Evolutionary conservation across 1,140 invertebrate genomes (phyloP), one percentile per base, ranked within the genome.

Genomic region (Brachionus angularis): DNA sequence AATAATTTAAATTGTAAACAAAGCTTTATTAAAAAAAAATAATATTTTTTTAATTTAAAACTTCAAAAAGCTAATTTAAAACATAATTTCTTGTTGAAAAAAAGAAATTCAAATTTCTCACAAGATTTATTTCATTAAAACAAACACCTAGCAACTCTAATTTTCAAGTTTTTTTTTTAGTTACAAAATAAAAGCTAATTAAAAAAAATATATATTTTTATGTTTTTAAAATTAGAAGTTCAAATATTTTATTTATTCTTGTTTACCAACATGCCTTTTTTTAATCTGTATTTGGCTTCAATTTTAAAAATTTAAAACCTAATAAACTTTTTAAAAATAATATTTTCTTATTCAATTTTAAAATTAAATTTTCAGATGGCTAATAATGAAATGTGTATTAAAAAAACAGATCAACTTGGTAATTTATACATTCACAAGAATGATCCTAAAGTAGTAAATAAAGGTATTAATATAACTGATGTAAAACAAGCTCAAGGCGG

Each of bases 351-450:
- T 53, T 27, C 12, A n/a, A n/a, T 53, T 8, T 29, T 5, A 8
- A 31, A 14, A n/a, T 21, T n/a, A 16, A 25, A 25, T 23, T 23
- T 27, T 52, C 27, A 27, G 34, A 55, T 55, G 52, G 52, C 52
- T 34, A 34, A 55, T 55, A 16, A 55, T n/a, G n/a, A n/a, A n/a
- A n/a, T n/a, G n/a, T n/a, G n/a, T 14, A 58, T 34, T 4, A 58
- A 58, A 27, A 27, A 34, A 58, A 58, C 53, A 14, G 53, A 58
- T 23, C 18, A 16, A 36, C 7, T 58, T 12, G 53, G 53, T 23
- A 39, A 36, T 31, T 47, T 67, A 47, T 67, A 67, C 23, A 31
- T 50, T 16, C 31, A 67, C 62, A 50, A 46, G 47, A 67, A 67
- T 67, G 62, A 67, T 16, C 62, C 62, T 1, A 67, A 46, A 23